Evolutionary conservation across 2,888 invertebrate genomes (phyloP).

Genomic region (Molorchus minor): DNA sequence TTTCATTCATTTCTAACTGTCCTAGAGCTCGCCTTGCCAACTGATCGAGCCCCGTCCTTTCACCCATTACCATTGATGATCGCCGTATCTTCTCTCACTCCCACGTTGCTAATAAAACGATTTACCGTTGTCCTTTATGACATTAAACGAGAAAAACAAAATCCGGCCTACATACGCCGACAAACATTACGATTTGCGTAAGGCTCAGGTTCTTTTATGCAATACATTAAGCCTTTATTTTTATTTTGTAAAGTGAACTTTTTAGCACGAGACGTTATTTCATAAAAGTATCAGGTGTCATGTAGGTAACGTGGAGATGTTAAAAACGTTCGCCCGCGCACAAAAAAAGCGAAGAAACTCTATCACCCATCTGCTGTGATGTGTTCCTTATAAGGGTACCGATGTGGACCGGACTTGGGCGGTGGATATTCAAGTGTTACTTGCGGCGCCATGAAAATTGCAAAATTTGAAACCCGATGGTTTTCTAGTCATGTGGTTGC

Average conservation of each 20-base stretch:
- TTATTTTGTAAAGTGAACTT: constrained; percentile 34
- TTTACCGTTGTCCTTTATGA: too few species aligned
- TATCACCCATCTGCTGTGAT: constrained; percentile 17
- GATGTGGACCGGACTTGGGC: constrained; percentile 3
- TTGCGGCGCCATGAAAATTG: too few species aligned
- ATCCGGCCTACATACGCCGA: too few species aligned
- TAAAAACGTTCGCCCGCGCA: constrained; percentile 29
- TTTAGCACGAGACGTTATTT: constrained; percentile 32
- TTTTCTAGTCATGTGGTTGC: too few species aligned
- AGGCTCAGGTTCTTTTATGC: constrained; percentile 22
- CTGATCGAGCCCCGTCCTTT: too few species aligned
- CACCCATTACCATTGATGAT: too few species aligned
- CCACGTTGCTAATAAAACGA: too few species aligned
- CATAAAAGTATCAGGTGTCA: constrained; percentile 31
- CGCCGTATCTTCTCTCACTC: too few species aligned
- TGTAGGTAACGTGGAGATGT: constrained; percentile 28
- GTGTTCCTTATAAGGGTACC: constrained; percentile 12
- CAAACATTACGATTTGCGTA: constrained; percentile 3
- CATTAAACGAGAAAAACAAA: not conserved
- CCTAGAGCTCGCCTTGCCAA: too few species aligned
- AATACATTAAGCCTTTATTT: constrained; percentile 30
- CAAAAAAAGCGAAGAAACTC: constrained; percentile 17
- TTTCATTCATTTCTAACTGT: too few species aligned
- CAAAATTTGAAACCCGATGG: too few species aligned
- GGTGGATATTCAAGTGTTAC: too few species aligned